Conservation (phyloP, 2,113 vertebrate species). For the Oreochromis niloticus region DNA sequence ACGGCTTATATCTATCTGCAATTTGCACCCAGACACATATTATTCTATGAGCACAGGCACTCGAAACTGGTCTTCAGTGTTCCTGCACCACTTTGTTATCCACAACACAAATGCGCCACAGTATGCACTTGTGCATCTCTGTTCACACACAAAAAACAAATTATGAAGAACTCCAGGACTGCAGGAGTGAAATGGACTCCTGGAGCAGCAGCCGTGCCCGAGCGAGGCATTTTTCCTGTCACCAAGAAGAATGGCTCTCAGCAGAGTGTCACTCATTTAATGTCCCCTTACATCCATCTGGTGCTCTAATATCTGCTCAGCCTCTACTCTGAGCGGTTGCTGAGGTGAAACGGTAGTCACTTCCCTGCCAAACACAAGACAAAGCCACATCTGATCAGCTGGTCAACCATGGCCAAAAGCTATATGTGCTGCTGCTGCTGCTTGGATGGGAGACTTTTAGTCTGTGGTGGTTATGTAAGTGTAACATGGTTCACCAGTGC, state of each 20-base stretch:
- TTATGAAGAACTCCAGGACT: not conserved
- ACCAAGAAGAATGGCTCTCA: constrained; percentile 1
- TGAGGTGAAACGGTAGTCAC: not conserved
- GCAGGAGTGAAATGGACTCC: not conserved
- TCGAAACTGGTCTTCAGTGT: not conserved
- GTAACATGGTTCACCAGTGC: not conserved
- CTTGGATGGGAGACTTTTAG: not conserved
- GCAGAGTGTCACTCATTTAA: not conserved
- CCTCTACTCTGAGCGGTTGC: not conserved
- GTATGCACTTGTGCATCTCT: constrained; percentile 3
- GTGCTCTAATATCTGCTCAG: constrained; percentile 25
- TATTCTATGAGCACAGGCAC: constrained; percentile 19
- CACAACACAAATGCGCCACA: not conserved
- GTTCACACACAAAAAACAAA: not conserved
- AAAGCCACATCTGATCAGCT: not conserved
- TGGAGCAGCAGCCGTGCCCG: not conserved
- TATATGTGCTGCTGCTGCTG: not conserved
- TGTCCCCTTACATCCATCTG: constrained; percentile 1
- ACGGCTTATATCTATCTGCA: constrained; percentile 42
- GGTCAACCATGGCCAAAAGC: not conserved
- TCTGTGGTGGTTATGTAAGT: not conserved
- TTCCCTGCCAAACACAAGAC: not conserved
- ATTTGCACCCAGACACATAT: not conserved
- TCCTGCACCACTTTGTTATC: not conserved
- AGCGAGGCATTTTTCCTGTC: not conserved